Conservation (phyloP, 2,888 invertebrate genomes). For the Blera fallax region DNA sequence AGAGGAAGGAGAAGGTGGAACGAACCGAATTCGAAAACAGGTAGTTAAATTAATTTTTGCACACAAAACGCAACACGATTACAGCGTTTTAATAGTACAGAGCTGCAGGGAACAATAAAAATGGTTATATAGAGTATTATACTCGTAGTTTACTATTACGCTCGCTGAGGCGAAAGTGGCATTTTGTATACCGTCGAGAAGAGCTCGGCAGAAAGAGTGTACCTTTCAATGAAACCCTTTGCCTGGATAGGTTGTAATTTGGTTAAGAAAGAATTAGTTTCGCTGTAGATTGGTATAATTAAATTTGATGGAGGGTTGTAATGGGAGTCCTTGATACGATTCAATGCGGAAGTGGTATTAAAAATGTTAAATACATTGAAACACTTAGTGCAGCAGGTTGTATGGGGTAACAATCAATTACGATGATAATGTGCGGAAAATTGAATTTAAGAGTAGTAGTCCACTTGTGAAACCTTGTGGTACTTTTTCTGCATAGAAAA, state of each 20-base stretch:
- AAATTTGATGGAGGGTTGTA: slow-evolving; percentile 31
- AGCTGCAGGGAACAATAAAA: slow-evolving; percentile 41
- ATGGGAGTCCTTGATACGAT: neutral
- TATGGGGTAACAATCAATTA: slow-evolving; percentile 20
- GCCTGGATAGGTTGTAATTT: slow-evolving; percentile 31
- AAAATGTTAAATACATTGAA: slow-evolving; percentile 23
- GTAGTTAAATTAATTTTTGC: slow-evolving; percentile 70
- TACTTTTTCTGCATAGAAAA: no score
- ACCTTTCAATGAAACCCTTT: slow-evolving; percentile 26
- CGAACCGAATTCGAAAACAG: slow-evolving; percentile 64
- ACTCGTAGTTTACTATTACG: slow-evolving; percentile 38
- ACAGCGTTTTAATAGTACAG: slow-evolving; percentile 58
- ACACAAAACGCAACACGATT: slow-evolving; percentile 64
- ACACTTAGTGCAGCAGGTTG: slow-evolving; percentile 19
- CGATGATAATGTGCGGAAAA: slow-evolving; percentile 29
- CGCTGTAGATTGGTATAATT: slow-evolving; percentile 47
- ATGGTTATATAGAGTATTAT: slow-evolving; percentile 13
- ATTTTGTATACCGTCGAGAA: neutral
- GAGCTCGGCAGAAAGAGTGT: neutral
- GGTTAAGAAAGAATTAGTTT: slow-evolving; percentile 52
- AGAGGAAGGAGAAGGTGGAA: slow-evolving; percentile 46
- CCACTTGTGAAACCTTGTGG: neutral
- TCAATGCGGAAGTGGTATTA: neutral
- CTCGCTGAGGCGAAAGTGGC: slow-evolving; percentile 36
- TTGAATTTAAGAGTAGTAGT: neutral